Conservation (phyloP, 1,140 invertebrate genomes). For the Hirudo medicinalis region DNA sequence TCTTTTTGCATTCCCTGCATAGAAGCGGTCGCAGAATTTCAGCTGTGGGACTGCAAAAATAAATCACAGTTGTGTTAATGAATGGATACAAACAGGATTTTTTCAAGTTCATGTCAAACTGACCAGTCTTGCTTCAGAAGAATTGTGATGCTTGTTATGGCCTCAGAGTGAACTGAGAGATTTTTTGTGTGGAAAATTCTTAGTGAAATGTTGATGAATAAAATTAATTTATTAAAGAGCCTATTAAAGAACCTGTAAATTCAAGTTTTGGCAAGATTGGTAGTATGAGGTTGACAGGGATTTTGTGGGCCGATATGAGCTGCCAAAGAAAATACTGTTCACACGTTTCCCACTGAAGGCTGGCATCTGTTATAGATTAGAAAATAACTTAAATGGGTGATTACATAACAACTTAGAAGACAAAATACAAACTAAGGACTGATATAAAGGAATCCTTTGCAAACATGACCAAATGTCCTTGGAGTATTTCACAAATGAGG, state of each 20-base stretch:
- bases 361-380: conserved; percentile 54
- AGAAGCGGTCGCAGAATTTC: conserved; percentile 72
- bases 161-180: conserved; percentile 67
- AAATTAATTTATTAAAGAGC: background rate
- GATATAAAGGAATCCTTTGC: conserved; percentile 43
- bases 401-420: background rate
- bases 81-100: background rate
- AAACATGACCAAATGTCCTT: conserved; percentile 57
- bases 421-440: conserved; percentile 42
- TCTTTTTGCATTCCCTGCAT: conserved; percentile 57
- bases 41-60: conserved; percentile 55
- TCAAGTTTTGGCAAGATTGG: conserved; percentile 78
- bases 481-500: conserved; percentile 73
- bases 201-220: background rate
- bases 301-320: conserved; percentile 76
- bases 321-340: conserved; percentile 95
- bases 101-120: conserved; percentile 26
- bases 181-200: background rate
- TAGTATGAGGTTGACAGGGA: conserved; percentile 72
- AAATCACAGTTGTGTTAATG: conserved; percentile 23
- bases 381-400: conserved; percentile 10
- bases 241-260: conserved; percentile 43
- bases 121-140: conserved; percentile 79
- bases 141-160: conserved; percentile 73
- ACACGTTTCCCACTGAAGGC: conserved; percentile 84